A percentile compares a stretch with the other conserved stretches of the same genome.
Evolutionary conservation across 2,113 vertebrate species (phyloP).

Genomic region (Corythoichthys intestinalis): DNA sequence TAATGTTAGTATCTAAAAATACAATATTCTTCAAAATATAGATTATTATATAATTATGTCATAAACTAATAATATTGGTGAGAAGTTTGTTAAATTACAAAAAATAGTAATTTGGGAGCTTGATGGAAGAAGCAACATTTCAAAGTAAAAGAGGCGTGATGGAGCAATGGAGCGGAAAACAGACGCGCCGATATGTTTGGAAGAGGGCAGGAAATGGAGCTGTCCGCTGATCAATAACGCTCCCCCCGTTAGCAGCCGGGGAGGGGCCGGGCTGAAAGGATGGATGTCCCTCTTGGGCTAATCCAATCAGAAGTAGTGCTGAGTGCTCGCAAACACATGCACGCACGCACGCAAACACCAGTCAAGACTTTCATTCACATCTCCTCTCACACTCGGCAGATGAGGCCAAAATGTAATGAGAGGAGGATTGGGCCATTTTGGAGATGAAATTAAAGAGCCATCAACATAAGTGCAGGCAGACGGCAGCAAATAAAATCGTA

Average conservation of each 20-base stretch:
- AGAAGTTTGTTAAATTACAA: no score
- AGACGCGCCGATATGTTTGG: conserved; percentile 61
- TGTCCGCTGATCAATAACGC: conserved; percentile 66
- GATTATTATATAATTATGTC: no score
- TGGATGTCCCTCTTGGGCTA: conserved; percentile 58
- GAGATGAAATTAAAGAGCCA: conserved; percentile 53
- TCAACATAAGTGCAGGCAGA: conserved; percentile 38
- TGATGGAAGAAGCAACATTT: conserved; percentile 23
- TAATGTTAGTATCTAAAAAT: no score
- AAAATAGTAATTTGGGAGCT: background rate
- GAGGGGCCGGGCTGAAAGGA: conserved; percentile 45
- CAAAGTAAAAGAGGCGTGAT: conserved; percentile 13
- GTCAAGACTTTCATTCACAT: conserved; percentile 28
- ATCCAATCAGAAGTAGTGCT: conserved; percentile 64
- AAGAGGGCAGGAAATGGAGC: conserved; percentile 66
- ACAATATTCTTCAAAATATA: no score
- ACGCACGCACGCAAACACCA: conserved; percentile 9
- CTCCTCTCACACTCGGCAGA: conserved; percentile 26
- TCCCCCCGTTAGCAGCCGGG: conserved; percentile 44
- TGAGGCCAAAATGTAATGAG: conserved; percentile 43
- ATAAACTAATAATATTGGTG: no score
- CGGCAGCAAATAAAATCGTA: conserved; percentile 34
- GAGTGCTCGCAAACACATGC: conserved; percentile 13
- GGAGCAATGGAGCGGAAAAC: conserved; percentile 30
- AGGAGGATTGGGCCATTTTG: conserved; percentile 38